Evolutionary conservation across 2,888 invertebrate species (phyloP), one percentile per base, ranked within the genome.

Genomic region (Pomacea canaliculata): DNA sequence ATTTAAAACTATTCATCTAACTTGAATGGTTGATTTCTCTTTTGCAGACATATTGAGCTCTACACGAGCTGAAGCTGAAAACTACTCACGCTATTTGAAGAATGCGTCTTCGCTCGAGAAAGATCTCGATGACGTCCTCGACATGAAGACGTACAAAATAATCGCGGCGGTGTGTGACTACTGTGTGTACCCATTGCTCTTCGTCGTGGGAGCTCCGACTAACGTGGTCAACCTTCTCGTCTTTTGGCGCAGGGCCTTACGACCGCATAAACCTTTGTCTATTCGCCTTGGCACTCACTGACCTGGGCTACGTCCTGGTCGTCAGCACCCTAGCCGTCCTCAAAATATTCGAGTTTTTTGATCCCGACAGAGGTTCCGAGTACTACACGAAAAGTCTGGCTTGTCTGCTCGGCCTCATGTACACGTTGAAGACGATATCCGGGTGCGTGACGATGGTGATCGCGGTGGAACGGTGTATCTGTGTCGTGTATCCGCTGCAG

Each of bases 381-480:
- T 71, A 62, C 62, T 71, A 71, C 62, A 62, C 71, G 7, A 62
- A 71, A 10, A 48, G 71, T 46, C 46, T 71, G 62, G 62, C 62
- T 16, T 59, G 46, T 48, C 63, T 62, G 12, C 48, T 63, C 23
- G 71, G 71, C n/a, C 63, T 49, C 12, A 63, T 46, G 48, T 63
- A 63, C n/a, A 63, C 48, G 23, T n/a, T 71, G 63, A 71, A 63
- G 62, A 63, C 63, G 63, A 49, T 49, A 16, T 63, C 71, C 12
- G 71, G 71, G 48, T 63, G 63, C 71, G 63, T 71, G 63, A 71
- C 63, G 10, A 71, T 63, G 71, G 63, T 71, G 12, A 71, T 71
- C 37, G 71, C 71, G n/a, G n/a, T 71, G 65, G 71, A 71, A n/a
- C 18, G 71, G n/a, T 71, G 71, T 16, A 9, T 63, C 48, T 71